Percentiles rank a stretch among this genome's conserved stretches.
phyloP scores from a whole-genome alignment of 1,140 invertebrate species.

The Drosophila nikananu region DNA sequence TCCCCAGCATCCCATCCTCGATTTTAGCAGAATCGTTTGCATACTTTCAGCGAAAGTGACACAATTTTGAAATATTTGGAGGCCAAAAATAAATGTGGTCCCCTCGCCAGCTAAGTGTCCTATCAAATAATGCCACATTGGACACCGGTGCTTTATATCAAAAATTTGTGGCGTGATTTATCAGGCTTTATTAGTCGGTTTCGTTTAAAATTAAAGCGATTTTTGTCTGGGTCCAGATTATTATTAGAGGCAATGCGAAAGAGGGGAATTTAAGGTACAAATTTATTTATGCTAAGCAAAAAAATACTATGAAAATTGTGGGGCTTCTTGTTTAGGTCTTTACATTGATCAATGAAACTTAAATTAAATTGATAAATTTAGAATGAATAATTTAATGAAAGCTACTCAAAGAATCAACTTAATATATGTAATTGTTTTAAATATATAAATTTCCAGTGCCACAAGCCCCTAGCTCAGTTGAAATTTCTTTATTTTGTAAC shows the following conservation, averaged over 20 bases:
- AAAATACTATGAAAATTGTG: background rate
- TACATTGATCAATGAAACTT: background rate
- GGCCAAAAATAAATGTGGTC: slow-evolving; percentile 32
- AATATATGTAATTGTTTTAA: too few relatives aligned
- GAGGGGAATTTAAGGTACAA: background rate
- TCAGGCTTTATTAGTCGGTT: slow-evolving; percentile 28
- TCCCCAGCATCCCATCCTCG: slow-evolving; percentile 8
- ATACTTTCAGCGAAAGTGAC: slow-evolving; percentile 25
- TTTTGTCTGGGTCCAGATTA: background rate
- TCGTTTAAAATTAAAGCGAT: slow-evolving; percentile 8
- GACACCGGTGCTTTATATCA: slow-evolving; percentile 6
- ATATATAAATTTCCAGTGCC: too few relatives aligned
- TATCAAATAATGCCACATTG: slow-evolving; percentile 28
- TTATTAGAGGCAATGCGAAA: background rate
- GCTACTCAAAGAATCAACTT: too few relatives aligned
- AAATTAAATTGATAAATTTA: too few relatives aligned
- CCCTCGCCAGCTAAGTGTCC: slow-evolving; percentile 32
- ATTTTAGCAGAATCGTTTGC: background rate
- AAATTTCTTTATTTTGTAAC: too few relatives aligned
- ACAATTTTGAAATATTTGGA: slow-evolving; percentile 37
- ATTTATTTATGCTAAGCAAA: background rate
- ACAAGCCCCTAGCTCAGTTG: background rate
- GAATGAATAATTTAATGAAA: too few relatives aligned
- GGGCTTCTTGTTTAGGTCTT: background rate
- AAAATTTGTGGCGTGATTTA: slow-evolving; percentile 20